Base-by-base conservation (phyloP, 2,888 invertebrate species). In the Calephelis perditalis region DNA sequence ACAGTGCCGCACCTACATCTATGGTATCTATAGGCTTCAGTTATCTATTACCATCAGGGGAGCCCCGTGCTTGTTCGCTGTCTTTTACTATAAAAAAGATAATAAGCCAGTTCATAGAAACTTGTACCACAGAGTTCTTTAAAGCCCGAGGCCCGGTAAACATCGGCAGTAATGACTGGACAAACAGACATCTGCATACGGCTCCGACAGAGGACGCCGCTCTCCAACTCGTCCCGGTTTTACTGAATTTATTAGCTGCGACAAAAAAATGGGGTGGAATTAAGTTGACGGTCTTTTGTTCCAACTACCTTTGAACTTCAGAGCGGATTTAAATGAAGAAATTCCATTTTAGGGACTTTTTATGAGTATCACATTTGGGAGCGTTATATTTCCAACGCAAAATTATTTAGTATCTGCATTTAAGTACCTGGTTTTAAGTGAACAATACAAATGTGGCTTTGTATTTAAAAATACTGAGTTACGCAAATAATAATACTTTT, bases 161-260 rank as follows among this genome's bases (percentile, higher is more conserved):
- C 64, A 68, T 63, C 76, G 74, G 75, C 82, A 75, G 81, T 91
- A 92, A 92, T 92, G 91, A 91, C 91, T 91, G 87, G 82, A 82
- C 92, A 92, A 92, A 92, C 90, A 92, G 81, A 81, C 87, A 92
- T 92, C 91, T 92, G 91, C 92, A 92, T 92, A 91, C 78, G 73
- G 70, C 78, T 71, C 72, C 44, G 70, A 73, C 65, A 43, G 56
- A 57, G 63, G 49, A 45, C 47, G 54, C 58, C 57, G 55, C 60
- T 61, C 63, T 52, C 35, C 26, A 57, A 65, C 60, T 61, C 69
- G 63, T 62, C 62, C 65, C 61, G 58, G 43, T 59, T 63, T 59
- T 59, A 36, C 63, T 66, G 65, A 66, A 66, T 68, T 65, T 65
- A 67, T 67, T 67, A 65, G 63, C 61, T 43, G 62, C 36, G 35